These are phyloP conservation scores for Monochamus saltuarius DNA, from an alignment of 1,140 invertebrate genomes.

Conservation along the genomic window DNA sequence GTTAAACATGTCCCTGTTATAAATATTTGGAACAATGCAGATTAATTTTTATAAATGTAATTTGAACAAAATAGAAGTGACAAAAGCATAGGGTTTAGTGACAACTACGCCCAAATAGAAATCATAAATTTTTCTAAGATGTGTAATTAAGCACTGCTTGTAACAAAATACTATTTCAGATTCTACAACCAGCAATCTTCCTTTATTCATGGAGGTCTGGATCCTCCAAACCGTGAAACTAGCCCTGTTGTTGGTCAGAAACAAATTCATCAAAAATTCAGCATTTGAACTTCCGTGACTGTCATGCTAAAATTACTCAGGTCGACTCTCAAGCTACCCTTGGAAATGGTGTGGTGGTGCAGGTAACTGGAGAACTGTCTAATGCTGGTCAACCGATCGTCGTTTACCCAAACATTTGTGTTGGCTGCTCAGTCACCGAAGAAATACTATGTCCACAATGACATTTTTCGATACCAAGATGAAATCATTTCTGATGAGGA, in stretches of 20 bases:
- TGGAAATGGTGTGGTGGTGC: conserved; percentile 92
- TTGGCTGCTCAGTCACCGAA: conserved; percentile 91
- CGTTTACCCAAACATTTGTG: conserved; percentile 96
- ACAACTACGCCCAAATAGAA: no score
- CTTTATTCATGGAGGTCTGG: conserved; percentile 91
- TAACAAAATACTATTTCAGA: conserved; percentile 58
- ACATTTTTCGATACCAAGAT: conserved; percentile 97
- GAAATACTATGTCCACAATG: conserved; percentile 98
- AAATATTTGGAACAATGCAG: no score
- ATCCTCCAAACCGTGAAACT: conserved; percentile 75
- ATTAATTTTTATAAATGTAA: no score
- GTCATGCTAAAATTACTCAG: conserved; percentile 95
- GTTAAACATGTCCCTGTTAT: no score
- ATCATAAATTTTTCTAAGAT: no score
- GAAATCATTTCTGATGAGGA: conserved; percentile 80
- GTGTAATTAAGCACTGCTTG: no score
- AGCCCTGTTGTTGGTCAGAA: conserved; percentile 87
- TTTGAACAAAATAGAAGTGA: no score
- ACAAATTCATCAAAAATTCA: conserved; percentile 95
- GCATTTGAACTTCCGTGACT: conserved; percentile 92
- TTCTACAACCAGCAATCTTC: conserved; percentile 95
- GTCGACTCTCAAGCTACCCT: conserved; percentile 82
- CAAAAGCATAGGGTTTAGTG: no score
- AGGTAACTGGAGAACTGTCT: conserved; percentile 94
- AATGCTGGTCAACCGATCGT: conserved; percentile 94